Percentiles rank a stretch among this genome's conserved stretches.
Conservation (phyloP, 2,888 invertebrate genomes). For the Diarsia dahlii region DNA sequence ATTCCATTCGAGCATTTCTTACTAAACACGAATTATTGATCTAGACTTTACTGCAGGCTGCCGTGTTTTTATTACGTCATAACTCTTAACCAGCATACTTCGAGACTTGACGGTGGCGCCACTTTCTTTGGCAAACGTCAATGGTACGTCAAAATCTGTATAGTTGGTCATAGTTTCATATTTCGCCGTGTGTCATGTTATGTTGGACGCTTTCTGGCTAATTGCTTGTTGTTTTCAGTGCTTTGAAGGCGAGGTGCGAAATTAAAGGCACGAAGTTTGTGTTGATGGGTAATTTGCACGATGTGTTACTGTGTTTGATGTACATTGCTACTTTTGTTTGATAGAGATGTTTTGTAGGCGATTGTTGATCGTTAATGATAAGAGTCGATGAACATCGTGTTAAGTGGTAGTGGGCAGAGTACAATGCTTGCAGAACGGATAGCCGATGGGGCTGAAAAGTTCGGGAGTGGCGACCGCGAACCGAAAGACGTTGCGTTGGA, state of each 20-base stretch:
- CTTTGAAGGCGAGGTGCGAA: conserved; percentile 46
- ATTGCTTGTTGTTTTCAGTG: conserved; percentile 53
- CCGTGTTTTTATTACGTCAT: conserved; percentile 46
- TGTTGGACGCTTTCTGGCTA: conserved; percentile 22
- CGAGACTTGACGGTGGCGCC: conserved; percentile 5
- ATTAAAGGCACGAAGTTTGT: conserved; percentile 40
- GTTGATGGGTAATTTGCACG: conserved; percentile 38
- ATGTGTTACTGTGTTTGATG: conserved; percentile 8
- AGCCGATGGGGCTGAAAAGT: no score
- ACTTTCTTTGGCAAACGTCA: conserved; percentile 4
- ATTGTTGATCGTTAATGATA: not conserved
- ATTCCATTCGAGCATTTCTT: conserved; percentile 13
- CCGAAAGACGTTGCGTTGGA: no score
- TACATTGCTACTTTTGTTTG: conserved; percentile 12
- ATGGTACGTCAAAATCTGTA: not conserved
- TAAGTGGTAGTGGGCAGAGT: no score
- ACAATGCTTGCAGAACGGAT: no score
- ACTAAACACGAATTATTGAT: conserved; percentile 37
- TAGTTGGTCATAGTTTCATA: not conserved
- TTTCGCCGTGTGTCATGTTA: conserved; percentile 4
- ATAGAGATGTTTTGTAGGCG: not conserved
- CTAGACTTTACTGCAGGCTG: conserved; percentile 44
- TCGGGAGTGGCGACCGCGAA: no score
- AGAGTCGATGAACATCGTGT: not conserved
- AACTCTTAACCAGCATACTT: conserved; percentile 1